A percentile compares a stretch with the other conserved stretches of the same genome.
Conservation (phyloP, 2,888 invertebrate genomes). For the Brenthis ino region DNA sequence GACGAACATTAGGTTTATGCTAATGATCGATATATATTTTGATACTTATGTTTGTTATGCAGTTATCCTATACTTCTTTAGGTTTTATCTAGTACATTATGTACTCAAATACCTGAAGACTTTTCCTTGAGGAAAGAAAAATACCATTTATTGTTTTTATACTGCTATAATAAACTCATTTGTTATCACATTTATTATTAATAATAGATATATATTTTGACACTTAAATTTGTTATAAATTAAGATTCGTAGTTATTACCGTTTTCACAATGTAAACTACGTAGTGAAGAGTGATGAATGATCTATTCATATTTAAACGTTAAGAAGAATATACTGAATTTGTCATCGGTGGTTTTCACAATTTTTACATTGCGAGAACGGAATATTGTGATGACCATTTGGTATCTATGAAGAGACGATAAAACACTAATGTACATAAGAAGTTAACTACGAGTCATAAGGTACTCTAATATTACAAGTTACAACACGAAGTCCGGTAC, state of each 20-base stretch:
- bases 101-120: neutral
- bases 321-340: neutral
- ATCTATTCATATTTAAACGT: slow-evolving; percentile 32
- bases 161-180: slow-evolving; percentile 81
- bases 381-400: slow-evolving; percentile 49
- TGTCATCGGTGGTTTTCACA: neutral
- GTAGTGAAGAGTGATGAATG: slow-evolving; percentile 37
- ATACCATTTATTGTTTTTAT: slow-evolving; percentile 53
- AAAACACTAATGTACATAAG: slow-evolving; percentile 54
- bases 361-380: slow-evolving; percentile 50
- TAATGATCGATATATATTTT: no score
- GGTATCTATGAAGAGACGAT: slow-evolving; percentile 66
- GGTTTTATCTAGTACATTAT: no score
- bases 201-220: slow-evolving; percentile 81
- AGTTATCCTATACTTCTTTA: no score
- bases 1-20: no score
- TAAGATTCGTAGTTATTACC: slow-evolving; percentile 68
- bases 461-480: slow-evolving; percentile 52
- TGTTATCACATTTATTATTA: slow-evolving; percentile 81
- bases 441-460: slow-evolving; percentile 47
- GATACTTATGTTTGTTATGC: no score
- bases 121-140: slow-evolving; percentile 37
- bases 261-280: slow-evolving; percentile 55
- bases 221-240: slow-evolving; percentile 77
- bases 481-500: slow-evolving; percentile 59